Conservation (phyloP, 2,888 invertebrate genomes). For the Tolmerus cingulatus region DNA sequence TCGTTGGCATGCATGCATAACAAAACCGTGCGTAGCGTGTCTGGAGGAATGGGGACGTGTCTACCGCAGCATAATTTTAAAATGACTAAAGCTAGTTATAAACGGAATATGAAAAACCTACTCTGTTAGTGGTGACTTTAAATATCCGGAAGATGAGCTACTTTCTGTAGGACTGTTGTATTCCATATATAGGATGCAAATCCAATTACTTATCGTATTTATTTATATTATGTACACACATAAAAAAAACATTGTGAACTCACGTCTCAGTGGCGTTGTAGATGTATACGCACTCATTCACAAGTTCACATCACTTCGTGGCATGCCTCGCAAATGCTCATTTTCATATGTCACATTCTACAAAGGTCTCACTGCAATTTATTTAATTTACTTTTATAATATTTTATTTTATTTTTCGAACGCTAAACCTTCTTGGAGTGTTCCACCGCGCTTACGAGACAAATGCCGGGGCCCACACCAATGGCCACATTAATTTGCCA, state of each 20-base stretch:
- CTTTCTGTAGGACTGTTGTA: neutral
- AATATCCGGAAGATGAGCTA: conserved; percentile 5
- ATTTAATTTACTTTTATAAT: neutral
- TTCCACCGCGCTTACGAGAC: neutral
- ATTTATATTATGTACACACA: neutral
- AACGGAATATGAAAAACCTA: neutral
- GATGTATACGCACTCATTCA: conserved; percentile 16
- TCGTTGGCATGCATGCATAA: neutral
- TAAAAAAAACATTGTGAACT: neutral
- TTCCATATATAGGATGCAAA: conserved; percentile 26
- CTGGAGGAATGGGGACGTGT: neutral
- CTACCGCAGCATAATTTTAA: neutral
- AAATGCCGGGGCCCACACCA: neutral
- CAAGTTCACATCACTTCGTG: conserved; percentile 12
- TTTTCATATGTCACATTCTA: conserved; percentile 22
- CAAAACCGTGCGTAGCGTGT: neutral
- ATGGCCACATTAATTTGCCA: neutral
- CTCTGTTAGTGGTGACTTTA: neutral
- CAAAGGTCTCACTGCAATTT: neutral
- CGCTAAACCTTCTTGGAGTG: neutral
- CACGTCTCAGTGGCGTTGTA: neutral
- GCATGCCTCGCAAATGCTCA: neutral
- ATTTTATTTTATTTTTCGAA: neutral
- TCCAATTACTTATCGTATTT: conserved; percentile 33
- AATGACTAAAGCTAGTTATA: neutral